A percentile compares a stretch with the other conserved stretches of the same genome.
These are phyloP conservation scores for Helarctos malayanus DNA, from an alignment of 2,797 vertebrate genomes.

Conservation along the genomic window DNA sequence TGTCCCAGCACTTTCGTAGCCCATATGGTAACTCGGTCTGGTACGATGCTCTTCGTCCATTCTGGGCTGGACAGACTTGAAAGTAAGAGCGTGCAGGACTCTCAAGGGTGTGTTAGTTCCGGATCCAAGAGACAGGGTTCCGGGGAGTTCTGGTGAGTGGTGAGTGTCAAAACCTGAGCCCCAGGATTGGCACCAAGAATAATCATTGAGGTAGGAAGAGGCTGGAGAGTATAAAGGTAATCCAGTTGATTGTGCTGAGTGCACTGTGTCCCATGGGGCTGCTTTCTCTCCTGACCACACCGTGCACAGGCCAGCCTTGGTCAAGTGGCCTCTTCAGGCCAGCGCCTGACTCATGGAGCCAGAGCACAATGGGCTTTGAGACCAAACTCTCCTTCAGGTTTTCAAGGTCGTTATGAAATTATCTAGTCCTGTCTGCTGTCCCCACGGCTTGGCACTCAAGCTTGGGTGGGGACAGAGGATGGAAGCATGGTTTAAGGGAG, in stretches of 20 bases:
- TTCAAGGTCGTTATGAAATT: background rate
- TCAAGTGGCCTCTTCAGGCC: background rate
- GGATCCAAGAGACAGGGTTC: background rate
- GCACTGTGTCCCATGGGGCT: background rate
- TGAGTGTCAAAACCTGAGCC: background rate
- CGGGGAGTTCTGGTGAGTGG: background rate
- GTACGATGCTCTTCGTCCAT: background rate
- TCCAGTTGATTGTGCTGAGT: background rate
- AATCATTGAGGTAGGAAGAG: background rate
- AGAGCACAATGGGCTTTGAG: background rate
- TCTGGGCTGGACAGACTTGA: background rate
- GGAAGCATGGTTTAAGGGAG: background rate
- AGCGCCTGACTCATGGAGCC: background rate
- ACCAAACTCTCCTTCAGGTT: background rate
- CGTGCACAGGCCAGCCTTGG: background rate
- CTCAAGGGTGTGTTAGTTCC: background rate
- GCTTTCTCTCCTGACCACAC: background rate
- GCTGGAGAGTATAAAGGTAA: background rate
- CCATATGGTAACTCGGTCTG: background rate
- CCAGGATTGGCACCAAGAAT: background rate
- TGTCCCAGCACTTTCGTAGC: background rate
- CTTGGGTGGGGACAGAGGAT: background rate
- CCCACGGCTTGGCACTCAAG: background rate
- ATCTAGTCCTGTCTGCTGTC: background rate
- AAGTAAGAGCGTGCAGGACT: background rate